phyloP scores from a whole-genome alignment of 1,140 invertebrate species.

The Bursaphelenchus mucronatus region DNA sequence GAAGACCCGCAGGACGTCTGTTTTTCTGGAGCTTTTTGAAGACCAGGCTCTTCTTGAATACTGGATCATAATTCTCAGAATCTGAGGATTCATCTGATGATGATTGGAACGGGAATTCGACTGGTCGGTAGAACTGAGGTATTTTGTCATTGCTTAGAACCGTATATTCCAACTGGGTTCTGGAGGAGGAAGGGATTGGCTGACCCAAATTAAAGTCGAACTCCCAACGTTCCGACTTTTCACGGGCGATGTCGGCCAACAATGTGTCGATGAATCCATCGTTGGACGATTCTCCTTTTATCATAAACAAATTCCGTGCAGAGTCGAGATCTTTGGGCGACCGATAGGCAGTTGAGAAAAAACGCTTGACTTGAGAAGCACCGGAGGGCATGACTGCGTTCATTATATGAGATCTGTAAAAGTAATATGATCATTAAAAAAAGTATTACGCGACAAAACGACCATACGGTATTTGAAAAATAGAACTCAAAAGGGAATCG shows the following conservation, averaged over 20 bases:
- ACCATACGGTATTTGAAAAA: no score
- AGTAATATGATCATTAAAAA: no score
- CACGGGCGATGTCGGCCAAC: neutral
- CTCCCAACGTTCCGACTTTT: slow-evolving; percentile 4
- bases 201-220: slow-evolving; percentile 13
- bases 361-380: no score
- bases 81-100: slow-evolving; percentile 8
- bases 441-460: no score
- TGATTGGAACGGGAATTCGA: neutral
- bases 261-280: slow-evolving; percentile 4
- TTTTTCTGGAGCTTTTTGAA: no score
- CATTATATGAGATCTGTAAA: no score
- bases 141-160: neutral
- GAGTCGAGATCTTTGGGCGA: no score
- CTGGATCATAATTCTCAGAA: slow-evolving; percentile 5
- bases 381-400: no score
- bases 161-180: slow-evolving; percentile 11
- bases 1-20: no score
- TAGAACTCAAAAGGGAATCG: no score
- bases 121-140: slow-evolving; percentile 10
- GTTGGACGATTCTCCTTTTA: neutral
- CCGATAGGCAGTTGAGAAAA: no score
- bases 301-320: no score
- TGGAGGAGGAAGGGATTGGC: slow-evolving; percentile 1
- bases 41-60: neutral